Evolutionary conservation across 2,888 invertebrate species (phyloP), one percentile per base, ranked within the genome.

Genomic region (Allolobophora icterica): DNA sequence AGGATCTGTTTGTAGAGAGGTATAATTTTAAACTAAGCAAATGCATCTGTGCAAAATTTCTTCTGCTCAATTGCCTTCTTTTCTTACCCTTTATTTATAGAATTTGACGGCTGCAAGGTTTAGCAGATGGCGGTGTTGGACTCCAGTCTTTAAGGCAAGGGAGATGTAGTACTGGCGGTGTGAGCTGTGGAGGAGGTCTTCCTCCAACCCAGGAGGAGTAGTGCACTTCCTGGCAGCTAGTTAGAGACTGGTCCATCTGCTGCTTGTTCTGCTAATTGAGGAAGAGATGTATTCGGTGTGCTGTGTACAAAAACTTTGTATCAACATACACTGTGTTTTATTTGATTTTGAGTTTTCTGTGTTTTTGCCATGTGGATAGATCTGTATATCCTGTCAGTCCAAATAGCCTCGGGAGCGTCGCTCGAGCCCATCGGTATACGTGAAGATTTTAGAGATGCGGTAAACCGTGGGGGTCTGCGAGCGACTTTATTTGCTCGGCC

Each of bases 241-340:
- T 71, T 71, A 71, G 71, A 71, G n/a, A 71, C 30, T 71, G n/a
- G 71, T 71, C n/a, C 71, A 71, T 71, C 71, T 71, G 71, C n/a
- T 71, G 71, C 71, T 71, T 87, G 34, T 87, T 87, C 38, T 6
- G 38, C 87, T 87, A 87, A 87, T 87, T 87, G 87, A 87, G 38
- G 34, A 87, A 87, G 34, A 30, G 87, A 87, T 87, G 35, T 34
- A 87, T 87, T 38, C 24, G 35, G 38, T 87, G 87, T 6, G 35
- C 35, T 87, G 87, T 87, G 34, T 87, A 87, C 38, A 87, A 87
- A 87, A 87, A 87, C 87, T 87, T 38, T 87, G 35, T 24, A 35
- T 34, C 87, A 87, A 87, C 34, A 34, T 87, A 87, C 35, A 87
- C n/a, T 30, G 87, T 87, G 87, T 87, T 87, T 35, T 87, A 87